These are phyloP conservation scores for Cephus nigrinus DNA, from an alignment of 2,888 invertebrate genomes.

Conservation along the genomic window DNA sequence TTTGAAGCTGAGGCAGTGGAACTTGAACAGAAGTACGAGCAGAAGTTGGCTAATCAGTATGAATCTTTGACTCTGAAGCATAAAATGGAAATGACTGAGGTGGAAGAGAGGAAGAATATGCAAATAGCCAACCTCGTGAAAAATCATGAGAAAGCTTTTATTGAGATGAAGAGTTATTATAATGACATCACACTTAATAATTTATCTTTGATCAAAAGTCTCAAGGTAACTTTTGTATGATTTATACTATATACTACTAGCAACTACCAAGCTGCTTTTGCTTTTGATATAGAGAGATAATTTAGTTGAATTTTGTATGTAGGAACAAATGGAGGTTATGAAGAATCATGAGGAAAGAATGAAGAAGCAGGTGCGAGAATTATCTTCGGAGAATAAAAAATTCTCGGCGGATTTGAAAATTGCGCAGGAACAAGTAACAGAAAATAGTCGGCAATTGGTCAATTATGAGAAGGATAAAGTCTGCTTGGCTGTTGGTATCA, in stretches of 20 bases:
- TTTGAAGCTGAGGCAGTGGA: slow-evolving; percentile 78
- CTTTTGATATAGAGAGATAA: not conserved
- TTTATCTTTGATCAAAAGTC: slow-evolving; percentile 87
- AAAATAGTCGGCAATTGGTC: slow-evolving; percentile 80
- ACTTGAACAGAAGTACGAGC: slow-evolving; percentile 78
- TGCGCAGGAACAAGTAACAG: slow-evolving; percentile 77
- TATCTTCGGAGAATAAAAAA: slow-evolving; percentile 79
- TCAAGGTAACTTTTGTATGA: slow-evolving; percentile 72
- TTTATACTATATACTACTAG: not conserved
- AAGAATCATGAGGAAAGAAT: slow-evolving; percentile 84
- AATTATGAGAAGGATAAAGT: slow-evolving; percentile 89
- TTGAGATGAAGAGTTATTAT: slow-evolving; percentile 93
- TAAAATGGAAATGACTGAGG: slow-evolving; percentile 86
- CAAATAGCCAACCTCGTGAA: slow-evolving; percentile 84
- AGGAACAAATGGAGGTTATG: slow-evolving; percentile 81
- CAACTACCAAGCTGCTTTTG: not conserved
- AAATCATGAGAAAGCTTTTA: slow-evolving; percentile 86
- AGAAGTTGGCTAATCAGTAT: slow-evolving; percentile 78
- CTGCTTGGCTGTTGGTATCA: slow-evolving; percentile 72
- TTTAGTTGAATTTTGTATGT: not conserved
- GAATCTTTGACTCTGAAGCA: slow-evolving; percentile 79
- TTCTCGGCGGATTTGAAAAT: slow-evolving; percentile 79
- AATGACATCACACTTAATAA: slow-evolving; percentile 95
- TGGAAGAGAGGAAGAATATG: slow-evolving; percentile 91
- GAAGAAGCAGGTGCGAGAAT: slow-evolving; percentile 76